Evolutionary conservation across 1,140 invertebrate species (phyloP).

Genomic region (Harlomillsia oculata): DNA sequence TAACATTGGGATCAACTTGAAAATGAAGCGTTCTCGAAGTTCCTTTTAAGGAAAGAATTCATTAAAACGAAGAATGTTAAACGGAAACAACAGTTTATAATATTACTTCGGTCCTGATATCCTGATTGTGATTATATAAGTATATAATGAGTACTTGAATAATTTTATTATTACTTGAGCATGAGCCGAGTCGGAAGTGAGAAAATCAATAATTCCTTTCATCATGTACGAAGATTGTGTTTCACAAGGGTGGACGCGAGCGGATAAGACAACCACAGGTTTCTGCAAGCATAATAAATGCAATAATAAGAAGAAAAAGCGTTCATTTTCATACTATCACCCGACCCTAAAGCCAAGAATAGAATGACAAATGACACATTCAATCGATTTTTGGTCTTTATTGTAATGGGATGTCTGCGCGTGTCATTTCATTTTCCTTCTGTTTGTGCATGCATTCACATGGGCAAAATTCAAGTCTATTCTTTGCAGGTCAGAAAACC

Average conservation of each 20-base stretch:
- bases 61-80: conserved; percentile 3
- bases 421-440: too few relatives aligned
- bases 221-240: conserved; percentile 92
- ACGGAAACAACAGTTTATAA: not conserved
- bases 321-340: too few relatives aligned
- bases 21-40: conserved; percentile 85
- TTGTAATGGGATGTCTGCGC: too few relatives aligned
- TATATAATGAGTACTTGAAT: not conserved
- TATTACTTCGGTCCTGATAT: not conserved
- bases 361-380: too few relatives aligned
- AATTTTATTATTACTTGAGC: conserved; percentile 40
- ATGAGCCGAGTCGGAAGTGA: conserved; percentile 54
- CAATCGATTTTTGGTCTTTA: too few relatives aligned
- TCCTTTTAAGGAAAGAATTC: conserved; percentile 42
- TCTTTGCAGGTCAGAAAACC: too few relatives aligned
- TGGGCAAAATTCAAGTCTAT: too few relatives aligned
- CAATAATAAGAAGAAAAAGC: too few relatives aligned
- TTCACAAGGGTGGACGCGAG: conserved; percentile 90
- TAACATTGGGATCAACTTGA: conserved; percentile 89
- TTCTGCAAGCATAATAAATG: conserved; percentile 22
- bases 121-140: too few relatives aligned
- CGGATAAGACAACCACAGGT: conserved; percentile 69
- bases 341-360: too few relatives aligned
- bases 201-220: conserved; percentile 86
- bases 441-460: too few relatives aligned